Evolutionary conservation across 35 echinoderm and acorn worm species (phyloP), one percentile per base, ranked within the genome.

Genomic region (Ophioderma brevispina): DNA sequence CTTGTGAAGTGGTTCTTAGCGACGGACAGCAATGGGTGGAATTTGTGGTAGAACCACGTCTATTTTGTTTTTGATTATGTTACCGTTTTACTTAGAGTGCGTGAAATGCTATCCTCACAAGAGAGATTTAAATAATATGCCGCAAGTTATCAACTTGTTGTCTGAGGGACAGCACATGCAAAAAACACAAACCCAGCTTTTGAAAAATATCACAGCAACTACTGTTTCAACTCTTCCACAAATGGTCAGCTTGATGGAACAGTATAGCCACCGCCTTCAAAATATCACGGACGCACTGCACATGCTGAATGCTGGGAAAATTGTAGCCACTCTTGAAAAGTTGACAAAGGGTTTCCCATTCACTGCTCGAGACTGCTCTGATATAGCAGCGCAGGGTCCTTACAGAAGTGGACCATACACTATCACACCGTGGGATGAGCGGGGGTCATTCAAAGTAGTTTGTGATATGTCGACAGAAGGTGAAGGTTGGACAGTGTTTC

Each of bases 401-500:
- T 36, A 36, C 38, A 1, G 6, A 33, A 81, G 79, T 31, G 79
- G 37, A 40, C 1, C 31, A 15, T 81, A 81, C 34, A 81, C 37
- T 11, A 81, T 81, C 25, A 38, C 40, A 38, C 79, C 79, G 13
- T 38, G 36, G 36, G 79, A 42, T 0, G 21, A 28, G 3, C 21
- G 18, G 5, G 37, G 40, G 37, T 38, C 36, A 1, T 32, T 81
- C 19, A 38, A 81, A 81, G 79, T 81, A 18, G 37, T 38, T 31
- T 81, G 79, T 38, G 79, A 81, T 41, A 38, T 81, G 79, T 33
- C 37, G 11, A 38, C 79, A 21, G 79, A 38, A 19, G 79, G 21
- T 25, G 36, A 81, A 31, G 37, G 37, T 17, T 81, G 79, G 79
- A 81, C 33, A 13, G 79, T 81, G 36, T 38, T 81, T 38, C 79